A percentile compares a stretch with the other conserved stretches of the same genome.
phyloP scores from a whole-genome alignment of 2,797 vertebrate genomes.

The Australoheros facetus region DNA sequence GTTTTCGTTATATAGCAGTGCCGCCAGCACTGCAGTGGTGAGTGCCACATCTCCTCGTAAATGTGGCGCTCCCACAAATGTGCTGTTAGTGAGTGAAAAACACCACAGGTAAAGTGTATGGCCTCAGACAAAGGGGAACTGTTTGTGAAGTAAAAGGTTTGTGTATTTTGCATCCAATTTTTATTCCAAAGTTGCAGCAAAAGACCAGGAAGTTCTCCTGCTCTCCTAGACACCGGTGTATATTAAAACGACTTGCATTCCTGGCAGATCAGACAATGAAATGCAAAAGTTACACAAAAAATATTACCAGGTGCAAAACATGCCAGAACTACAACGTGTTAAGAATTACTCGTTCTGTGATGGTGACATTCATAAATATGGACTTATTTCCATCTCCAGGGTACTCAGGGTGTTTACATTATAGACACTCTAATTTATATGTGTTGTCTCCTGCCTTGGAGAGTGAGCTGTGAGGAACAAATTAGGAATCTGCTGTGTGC shows the following conservation, averaged over 20 bases:
- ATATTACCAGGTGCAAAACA: slow-evolving; percentile 1
- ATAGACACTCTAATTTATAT: slow-evolving; percentile 39
- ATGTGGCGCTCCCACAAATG: not conserved
- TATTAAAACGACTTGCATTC: not conserved
- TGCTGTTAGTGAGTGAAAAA: not conserved
- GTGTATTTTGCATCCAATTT: not conserved
- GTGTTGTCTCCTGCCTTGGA: slow-evolving; percentile 27
- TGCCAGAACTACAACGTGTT: slow-evolving; percentile 17
- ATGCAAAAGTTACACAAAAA: slow-evolving; percentile 12
- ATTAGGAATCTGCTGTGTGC: slow-evolving; percentile 15
- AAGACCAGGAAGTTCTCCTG: not conserved
- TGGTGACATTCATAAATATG: slow-evolving; percentile 28
- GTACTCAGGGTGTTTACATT: slow-evolving; percentile 45
- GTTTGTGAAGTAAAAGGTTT: not conserved
- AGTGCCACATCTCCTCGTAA: not conserved
- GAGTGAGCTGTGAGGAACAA: slow-evolving; percentile 33
- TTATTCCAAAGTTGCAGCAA: not conserved
- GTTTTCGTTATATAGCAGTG: not conserved
- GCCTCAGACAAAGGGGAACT: not conserved
- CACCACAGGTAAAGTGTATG: not conserved
- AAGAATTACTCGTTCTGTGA: slow-evolving; percentile 20
- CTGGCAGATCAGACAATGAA: slow-evolving; percentile 9
- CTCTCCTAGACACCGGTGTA: not conserved
- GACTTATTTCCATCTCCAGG: slow-evolving; percentile 37
- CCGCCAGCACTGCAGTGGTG: not conserved